Evolutionary conservation across 2,888 invertebrate species (phyloP).

Genomic region (Slavum lentiscoides): DNA sequence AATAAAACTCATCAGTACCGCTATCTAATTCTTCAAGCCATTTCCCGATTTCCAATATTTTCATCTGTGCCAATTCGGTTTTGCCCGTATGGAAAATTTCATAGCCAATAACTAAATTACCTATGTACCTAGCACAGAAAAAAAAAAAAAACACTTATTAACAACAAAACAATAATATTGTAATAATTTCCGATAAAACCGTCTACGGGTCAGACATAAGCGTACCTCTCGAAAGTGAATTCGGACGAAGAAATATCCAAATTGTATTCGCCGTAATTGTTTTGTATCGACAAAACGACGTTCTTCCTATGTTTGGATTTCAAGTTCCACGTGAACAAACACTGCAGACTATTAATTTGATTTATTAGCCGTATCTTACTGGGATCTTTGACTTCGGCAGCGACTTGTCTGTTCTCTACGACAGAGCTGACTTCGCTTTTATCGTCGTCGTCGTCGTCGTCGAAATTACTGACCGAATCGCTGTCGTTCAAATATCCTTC

Average conservation of each 20-base stretch:
- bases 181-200: not conserved
- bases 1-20: conserved; percentile 33
- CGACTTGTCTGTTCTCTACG: not conserved
- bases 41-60: conserved; percentile 38
- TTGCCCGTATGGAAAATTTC: conserved; percentile 25
- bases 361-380: not conserved
- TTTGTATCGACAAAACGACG: not conserved
- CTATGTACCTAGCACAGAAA: conserved; percentile 34
- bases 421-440: conserved; percentile 22
- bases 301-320: conserved; percentile 1
- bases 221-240: conserved; percentile 33
- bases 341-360: conserved; percentile 35
- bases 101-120: conserved; percentile 42
- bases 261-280: conserved; percentile 39
- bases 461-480: not conserved
- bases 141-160: not conserved
- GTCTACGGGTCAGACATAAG: not conserved
- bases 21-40: conserved; percentile 47
- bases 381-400: not conserved
- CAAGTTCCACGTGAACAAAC: conserved; percentile 40
- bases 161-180: not conserved
- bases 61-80: conserved; percentile 3
- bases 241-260: conserved; percentile 30
- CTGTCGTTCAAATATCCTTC: not conserved
- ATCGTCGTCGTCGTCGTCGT: conserved; percentile 8